Percentiles rank a stretch among this genome's conserved stretches.
Conservation (phyloP, 1,140 invertebrate genomes). For the Drosophila tropicalis region DNA sequence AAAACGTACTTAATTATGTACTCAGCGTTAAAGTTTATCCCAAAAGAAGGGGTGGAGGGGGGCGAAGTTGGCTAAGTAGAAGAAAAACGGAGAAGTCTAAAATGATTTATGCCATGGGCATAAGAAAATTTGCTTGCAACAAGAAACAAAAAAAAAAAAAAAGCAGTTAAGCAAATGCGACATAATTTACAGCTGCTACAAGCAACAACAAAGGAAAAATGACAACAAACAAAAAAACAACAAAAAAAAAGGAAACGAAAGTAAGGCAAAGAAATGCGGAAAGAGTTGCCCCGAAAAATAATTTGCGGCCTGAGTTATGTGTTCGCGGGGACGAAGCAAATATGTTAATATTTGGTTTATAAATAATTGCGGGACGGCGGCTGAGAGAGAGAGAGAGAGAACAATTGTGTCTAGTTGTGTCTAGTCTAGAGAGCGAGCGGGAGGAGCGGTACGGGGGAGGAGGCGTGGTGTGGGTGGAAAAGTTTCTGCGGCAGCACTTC, state of each 20-base stretch:
- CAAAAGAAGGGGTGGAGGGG: background rate
- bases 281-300: constrained; percentile 46
- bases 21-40: constrained; percentile 54
- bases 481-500: constrained; percentile 53
- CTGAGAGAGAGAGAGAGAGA: constrained; percentile 17
- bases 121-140: constrained; percentile 42
- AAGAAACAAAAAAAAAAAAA: background rate
- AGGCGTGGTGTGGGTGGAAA: background rate
- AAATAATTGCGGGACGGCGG: constrained; percentile 45
- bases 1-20: constrained; percentile 73
- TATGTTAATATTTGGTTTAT: constrained; percentile 78
- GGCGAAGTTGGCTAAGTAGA: background rate
- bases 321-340: constrained; percentile 43
- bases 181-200: constrained; percentile 61
- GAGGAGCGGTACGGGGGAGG: background rate
- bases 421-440: background rate
- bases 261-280: constrained; percentile 12
- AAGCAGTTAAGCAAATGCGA: constrained; percentile 48
- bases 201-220: background rate
- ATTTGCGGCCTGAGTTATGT: constrained; percentile 66
- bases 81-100: constrained; percentile 7
- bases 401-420: constrained; percentile 52
- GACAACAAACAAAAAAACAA: background rate
- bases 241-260: too few species aligned
- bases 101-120: constrained; percentile 48